phyloP scores from a whole-genome alignment of 2,797 vertebrate genomes.

The Jordanella pulchra region DNA sequence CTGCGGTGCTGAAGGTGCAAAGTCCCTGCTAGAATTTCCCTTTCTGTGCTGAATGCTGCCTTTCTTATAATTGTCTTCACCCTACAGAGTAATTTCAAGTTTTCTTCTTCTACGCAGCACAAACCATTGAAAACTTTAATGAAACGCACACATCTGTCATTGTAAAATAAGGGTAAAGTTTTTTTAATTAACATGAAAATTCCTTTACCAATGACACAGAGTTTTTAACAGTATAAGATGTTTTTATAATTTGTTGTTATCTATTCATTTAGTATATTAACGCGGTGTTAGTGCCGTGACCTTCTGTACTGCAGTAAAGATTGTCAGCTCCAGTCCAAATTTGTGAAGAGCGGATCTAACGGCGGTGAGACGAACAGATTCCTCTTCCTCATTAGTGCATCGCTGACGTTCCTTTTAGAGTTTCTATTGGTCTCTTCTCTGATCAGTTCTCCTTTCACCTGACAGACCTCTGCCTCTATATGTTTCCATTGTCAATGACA shows the following conservation, averaged over 20 bases:
- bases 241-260: not conserved
- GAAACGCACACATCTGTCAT: not conserved
- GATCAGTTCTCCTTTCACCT: no score
- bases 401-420: no score
- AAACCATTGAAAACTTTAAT: not conserved
- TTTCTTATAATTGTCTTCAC: not conserved
- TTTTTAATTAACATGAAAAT: slow-evolving; percentile 7
- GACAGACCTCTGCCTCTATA: no score
- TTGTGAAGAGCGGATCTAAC: no score
- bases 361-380: no score
- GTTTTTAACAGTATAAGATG: slow-evolving; percentile 1
- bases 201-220: not conserved
- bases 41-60: slow-evolving; percentile 21
- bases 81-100: slow-evolving; percentile 3
- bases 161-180: not conserved
- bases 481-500: no score
- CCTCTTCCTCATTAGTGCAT: no score
- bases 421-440: no score
- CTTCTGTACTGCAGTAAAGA: not conserved
- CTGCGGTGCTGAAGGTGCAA: slow-evolving; percentile 11
- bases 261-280: not conserved
- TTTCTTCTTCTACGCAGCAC: not conserved
- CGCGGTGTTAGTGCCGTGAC: not conserved
- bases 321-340: no score
- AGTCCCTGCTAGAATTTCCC: slow-evolving; percentile 15